Conservation (phyloP, 2,797 vertebrate species). For the Sebastiscus tertius region DNA sequence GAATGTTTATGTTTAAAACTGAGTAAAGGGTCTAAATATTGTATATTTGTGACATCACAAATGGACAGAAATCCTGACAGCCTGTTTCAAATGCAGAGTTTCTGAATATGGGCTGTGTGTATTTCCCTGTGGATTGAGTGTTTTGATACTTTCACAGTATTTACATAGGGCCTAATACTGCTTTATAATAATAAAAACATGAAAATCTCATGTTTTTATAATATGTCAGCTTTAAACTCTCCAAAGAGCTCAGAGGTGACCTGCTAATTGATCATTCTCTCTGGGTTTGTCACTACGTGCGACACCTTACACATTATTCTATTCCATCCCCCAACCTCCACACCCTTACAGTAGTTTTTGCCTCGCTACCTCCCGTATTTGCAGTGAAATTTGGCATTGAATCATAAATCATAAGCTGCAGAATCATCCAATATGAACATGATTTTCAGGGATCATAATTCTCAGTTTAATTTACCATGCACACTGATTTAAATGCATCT, state of each 20-base stretch:
- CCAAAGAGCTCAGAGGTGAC: neutral
- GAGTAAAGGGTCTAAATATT: too few species aligned
- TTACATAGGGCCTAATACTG: too few species aligned
- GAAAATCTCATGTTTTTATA: too few species aligned
- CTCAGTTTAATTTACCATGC: neutral
- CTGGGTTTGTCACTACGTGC: neutral
- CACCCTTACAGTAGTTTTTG: neutral
- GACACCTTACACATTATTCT: neutral
- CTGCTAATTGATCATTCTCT: neutral
- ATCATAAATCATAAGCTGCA: neutral
- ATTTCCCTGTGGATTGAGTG: too few species aligned
- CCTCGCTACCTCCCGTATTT: neutral
- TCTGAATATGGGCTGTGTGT: too few species aligned
- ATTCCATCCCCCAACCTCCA: neutral
- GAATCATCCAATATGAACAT: neutral
- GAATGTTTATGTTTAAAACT: too few species aligned
- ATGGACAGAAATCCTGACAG: too few species aligned
- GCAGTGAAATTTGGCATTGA: neutral
- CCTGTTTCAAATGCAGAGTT: too few species aligned
- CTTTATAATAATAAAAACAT: too few species aligned
- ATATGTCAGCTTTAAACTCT: neutral
- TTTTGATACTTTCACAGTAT: too few species aligned
- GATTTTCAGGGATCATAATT: neutral
- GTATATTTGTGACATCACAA: too few species aligned
- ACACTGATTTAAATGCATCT: neutral